Conservation (phyloP, 2,888 invertebrate genomes). For the Cenopis cana region DNA sequence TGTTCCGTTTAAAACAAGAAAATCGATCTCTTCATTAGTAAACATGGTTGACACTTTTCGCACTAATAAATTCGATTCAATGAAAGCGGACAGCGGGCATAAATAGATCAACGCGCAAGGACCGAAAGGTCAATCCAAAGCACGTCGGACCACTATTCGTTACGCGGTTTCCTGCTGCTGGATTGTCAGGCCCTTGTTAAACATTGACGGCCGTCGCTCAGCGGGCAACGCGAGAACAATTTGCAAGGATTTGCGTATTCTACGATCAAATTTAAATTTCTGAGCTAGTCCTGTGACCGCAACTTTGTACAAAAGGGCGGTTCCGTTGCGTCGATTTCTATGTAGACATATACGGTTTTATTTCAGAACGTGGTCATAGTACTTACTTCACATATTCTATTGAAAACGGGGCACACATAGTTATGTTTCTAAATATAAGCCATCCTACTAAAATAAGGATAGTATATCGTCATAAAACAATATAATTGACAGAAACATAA, state of each 20-base stretch:
- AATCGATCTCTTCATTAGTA: constrained; percentile 32
- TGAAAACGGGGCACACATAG: too few relatives aligned
- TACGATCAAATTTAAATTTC: constrained; percentile 61
- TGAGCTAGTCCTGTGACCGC: constrained; percentile 50
- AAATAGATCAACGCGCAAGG: constrained; percentile 31
- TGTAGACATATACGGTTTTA: too few relatives aligned
- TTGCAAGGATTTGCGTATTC: constrained; percentile 63
- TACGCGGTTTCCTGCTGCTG: constrained; percentile 31
- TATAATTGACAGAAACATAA: neutral
- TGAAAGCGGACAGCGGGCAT: constrained; percentile 16
- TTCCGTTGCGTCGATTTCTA: constrained; percentile 24
- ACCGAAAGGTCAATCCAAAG: constrained; percentile 42
- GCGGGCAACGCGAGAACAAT: constrained; percentile 63
- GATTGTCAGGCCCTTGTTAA: constrained; percentile 57
- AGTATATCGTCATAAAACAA: neutral
- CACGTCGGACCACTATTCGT: constrained; percentile 28
- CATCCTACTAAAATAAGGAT: neutral
- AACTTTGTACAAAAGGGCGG: constrained; percentile 35
- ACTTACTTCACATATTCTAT: neutral
- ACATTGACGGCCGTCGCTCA: constrained; percentile 55
- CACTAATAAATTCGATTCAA: constrained; percentile 30
- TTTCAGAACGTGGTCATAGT: neutral
- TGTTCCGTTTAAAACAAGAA: neutral
- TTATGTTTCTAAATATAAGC: too few relatives aligned
- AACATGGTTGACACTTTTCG: constrained; percentile 29